Evolutionary conservation across 2,888 invertebrate species (phyloP), one percentile per base, ranked within the genome.

Genomic region (Drosophila meridiana): DNA sequence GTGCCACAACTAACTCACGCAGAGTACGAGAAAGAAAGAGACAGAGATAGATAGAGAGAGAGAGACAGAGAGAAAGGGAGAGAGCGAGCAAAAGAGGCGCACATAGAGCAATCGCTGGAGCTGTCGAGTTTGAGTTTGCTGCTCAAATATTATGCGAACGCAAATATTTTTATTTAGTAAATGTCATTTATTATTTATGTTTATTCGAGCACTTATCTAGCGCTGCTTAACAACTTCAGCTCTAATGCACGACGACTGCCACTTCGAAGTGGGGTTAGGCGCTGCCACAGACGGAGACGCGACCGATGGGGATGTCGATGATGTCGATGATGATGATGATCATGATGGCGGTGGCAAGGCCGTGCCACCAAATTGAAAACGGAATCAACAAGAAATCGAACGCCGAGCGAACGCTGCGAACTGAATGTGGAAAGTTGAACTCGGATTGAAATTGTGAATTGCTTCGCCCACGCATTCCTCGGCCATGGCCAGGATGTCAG

Each of bases 151-250:
- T 91, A 90, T 91, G 90, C 90, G 90, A 91, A 90, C 89, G 89
- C 91, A 91, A 91, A 91, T 91, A 91, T 91, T 91, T 91, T 91
- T 91, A 91, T 91, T 91, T 91, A 90, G 91, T 91, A 91, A 91
- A 91, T 91, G 91, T 90, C 91, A 90, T 91, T 91, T 91, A 91
- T 91, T 91, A 91, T 91, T 91, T 91, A 91, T 91, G 89, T 91
- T 91, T 91, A 89, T 91, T 90, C 91, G 91, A 91, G 90, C 91
- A 91, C 91, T 91, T 91, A 91, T 91, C 91, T 91, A 91, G 87
- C 90, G 88, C 88, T 91, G 85, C 90, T 89, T 89, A 89, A 90
- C 91, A 91, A 87, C 90, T 87, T 87, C 80, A 86, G 86, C 83
- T 85, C 82, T 84, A 86, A 89, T 85, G 85, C 80, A 82, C 74